These are phyloP conservation scores for Alentia gelatinosa DNA, from an alignment of 2,888 invertebrate genomes.

Conservation along the genomic window DNA sequence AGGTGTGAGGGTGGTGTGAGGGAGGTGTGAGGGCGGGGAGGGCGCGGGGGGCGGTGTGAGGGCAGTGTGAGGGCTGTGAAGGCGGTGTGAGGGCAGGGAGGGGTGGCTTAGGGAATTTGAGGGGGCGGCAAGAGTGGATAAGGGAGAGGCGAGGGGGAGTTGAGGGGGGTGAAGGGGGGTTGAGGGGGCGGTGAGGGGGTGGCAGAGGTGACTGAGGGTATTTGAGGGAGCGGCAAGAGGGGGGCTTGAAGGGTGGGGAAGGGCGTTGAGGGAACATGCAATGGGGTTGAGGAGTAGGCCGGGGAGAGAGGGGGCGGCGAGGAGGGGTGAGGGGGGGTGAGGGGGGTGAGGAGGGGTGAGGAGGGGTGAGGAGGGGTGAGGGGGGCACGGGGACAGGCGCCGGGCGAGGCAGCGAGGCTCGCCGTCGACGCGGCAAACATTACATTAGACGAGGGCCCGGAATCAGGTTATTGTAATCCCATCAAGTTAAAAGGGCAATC, in stretches of 20 bases:
- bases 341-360: neutral
- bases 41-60: neutral
- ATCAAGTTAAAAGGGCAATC: conserved; percentile 40
- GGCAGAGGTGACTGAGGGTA: neutral
- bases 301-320: no score
- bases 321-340: neutral
- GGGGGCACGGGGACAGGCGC: no score
- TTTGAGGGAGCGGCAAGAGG: no score
- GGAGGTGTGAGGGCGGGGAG: neutral
- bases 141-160: neutral
- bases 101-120: neutral
- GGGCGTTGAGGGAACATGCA: neutral
- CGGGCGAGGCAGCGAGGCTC: neutral
- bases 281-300: neutral
- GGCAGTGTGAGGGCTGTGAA: neutral
- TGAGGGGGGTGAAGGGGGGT: neutral
- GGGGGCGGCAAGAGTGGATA: neutral
- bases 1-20: neutral
- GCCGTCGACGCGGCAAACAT: neutral
- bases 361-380: neutral
- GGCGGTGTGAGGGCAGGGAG: neutral
- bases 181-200: neutral
- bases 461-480: conserved; percentile 40
- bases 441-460: conserved; percentile 31
- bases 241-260: neutral